Base-by-base conservation (phyloP, 2,888 invertebrate genomes). In the Azorinus chamasolen region DNA sequence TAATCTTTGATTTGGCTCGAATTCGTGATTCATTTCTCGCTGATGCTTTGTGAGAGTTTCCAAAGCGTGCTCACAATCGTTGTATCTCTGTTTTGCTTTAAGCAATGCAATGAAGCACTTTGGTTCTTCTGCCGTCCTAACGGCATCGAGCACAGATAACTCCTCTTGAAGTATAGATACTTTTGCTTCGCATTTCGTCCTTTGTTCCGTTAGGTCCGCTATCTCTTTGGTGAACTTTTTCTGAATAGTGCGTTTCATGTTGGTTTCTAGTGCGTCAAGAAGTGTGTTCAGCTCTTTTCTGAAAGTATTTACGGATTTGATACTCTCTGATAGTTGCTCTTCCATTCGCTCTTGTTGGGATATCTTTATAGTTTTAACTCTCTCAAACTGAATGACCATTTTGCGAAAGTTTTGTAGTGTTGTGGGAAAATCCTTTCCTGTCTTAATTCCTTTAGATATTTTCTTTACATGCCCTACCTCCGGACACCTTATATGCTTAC, bases 1-100 rank as follows among this genome's bases (percentile, higher is more conserved):
- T 18, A 76, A 45, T 51, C 71, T 76, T 10, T 61, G 61, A 43
- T 71, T 76, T 1, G 70, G 54, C 24, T 70, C 76, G 39, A 76
- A 76, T 2, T 51, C 45, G 22, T 70, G 32, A 8, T 39, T 48
- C 16, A 59, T 39, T 46, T 76, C 76, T 20, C 54, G 41, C 12
- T 62, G 61, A n/a, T 71, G 70, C 37, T 57, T 71, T n/a, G 45
- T 8, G 20, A 71, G n/a, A 12, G 61, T 65, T n/a, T 25, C 48
- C 1, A 66, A 41, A 12, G 48, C 46, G 1, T 27, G 27, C 14
- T 58, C 69, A 46, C 76, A 76, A 8, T 76, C 76, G n/a, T 55
- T 24, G 8, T 59, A 37, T 6, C 53, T 59, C 14, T 55, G 37
- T 45, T 76, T 64, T 27, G 71, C 63, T 27, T 48, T 32, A 1